Conservation (phyloP, 2,888 invertebrate species). For the Oligia fasciuncula region DNA sequence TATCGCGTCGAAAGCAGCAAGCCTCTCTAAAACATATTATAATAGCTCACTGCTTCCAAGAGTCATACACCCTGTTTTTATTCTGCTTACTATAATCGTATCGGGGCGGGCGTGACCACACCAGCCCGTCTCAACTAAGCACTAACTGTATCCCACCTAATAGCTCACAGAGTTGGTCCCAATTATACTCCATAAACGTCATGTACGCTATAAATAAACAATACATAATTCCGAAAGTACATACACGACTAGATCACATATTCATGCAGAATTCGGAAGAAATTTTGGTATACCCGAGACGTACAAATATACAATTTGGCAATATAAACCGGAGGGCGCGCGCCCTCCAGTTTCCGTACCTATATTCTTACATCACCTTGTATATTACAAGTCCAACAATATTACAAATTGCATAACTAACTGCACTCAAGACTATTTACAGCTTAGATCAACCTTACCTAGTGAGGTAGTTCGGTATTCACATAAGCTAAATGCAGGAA, state of each 20-base stretch:
- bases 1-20: conserved; percentile 82
- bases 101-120: conserved; percentile 61
- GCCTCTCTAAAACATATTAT: conserved; percentile 89
- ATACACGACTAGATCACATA: conserved; percentile 90
- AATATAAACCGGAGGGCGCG: conserved; percentile 76
- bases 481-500: conserved; percentile 86
- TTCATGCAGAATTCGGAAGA: conserved; percentile 90
- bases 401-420: conserved; percentile 77
- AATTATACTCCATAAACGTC: conserved; percentile 84
- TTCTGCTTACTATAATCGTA: conserved; percentile 76
- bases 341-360: conserved; percentile 74
- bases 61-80: conserved; percentile 78
- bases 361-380: conserved; percentile 62
- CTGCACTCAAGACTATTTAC: conserved; percentile 85
- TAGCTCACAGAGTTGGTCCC: conserved; percentile 89
- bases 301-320: conserved; percentile 88
- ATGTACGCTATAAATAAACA: conserved; percentile 87
- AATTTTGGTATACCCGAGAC: conserved; percentile 88
- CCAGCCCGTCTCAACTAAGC: conserved; percentile 71
- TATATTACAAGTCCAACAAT: conserved; percentile 74
- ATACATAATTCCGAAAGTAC: conserved; percentile 89
- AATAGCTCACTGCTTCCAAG: conserved; percentile 85
- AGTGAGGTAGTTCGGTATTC: conserved; percentile 87
- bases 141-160: conserved; percentile 76
- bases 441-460: conserved; percentile 88